Percentiles rank a stretch among this genome's conserved stretches.
These are phyloP conservation scores for Scylla paramamosain DNA, from an alignment of 1,140 invertebrate species.

Conservation along the genomic window DNA sequence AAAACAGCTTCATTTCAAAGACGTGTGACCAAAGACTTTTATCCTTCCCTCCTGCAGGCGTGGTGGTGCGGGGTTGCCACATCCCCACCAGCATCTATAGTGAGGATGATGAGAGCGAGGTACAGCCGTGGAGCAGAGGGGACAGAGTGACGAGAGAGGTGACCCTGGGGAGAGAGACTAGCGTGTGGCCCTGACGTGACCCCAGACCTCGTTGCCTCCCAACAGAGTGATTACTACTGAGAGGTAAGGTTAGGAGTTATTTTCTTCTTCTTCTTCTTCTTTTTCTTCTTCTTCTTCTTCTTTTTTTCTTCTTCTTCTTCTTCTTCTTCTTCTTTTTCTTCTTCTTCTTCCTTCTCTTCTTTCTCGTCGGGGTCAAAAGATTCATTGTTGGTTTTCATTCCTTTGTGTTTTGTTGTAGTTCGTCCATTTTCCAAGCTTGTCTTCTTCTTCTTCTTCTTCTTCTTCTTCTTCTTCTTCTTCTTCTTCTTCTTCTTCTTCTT, in stretches of 20 bases:
- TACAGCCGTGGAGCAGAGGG: neutral
- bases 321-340: no score
- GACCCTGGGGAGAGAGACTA: slow-evolving; percentile 44
- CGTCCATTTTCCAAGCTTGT: no score
- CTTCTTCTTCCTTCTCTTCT: no score
- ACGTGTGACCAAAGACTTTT: neutral
- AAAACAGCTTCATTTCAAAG: neutral
- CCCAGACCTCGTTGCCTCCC: slow-evolving; percentile 9
- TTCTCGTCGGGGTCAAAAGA: no score
- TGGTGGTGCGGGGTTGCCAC: neutral
- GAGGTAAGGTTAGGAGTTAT: neutral
- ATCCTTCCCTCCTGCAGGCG: neutral
- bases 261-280: no score
- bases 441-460: neutral
- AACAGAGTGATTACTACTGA: slow-evolving; percentile 42
- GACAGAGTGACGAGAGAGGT: neutral
- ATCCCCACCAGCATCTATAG: neutral
- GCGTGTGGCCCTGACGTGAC: neutral
- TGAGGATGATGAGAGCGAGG: neutral
- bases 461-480: no score
- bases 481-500: no score
- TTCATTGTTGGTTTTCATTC: no score
- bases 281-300: no score
- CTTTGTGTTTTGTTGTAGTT: no score
- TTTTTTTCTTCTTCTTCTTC: no score